Conservation (phyloP, 2,113 vertebrate genomes). For the Rostratula benghalensis region DNA sequence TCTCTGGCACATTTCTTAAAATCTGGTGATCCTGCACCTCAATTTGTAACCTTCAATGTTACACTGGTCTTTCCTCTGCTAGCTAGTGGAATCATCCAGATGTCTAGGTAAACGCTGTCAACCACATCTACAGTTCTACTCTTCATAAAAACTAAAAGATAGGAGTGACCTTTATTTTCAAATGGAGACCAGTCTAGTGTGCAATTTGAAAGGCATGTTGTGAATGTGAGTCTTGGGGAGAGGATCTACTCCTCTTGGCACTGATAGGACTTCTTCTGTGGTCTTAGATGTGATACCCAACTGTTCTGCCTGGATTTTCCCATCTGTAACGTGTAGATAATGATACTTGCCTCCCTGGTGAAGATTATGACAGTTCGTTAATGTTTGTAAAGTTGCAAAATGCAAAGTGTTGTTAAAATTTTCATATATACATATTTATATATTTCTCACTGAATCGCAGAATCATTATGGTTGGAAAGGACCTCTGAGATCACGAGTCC, state of each 20-base stretch:
- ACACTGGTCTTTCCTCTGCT: neutral
- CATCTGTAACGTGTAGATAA: neutral
- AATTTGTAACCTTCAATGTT: neutral
- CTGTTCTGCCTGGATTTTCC: neutral
- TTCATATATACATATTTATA: no score
- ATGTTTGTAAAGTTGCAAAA: neutral
- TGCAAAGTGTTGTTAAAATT: neutral
- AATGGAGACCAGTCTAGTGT: neutral
- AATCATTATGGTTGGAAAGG: no score
- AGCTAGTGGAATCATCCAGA: neutral
- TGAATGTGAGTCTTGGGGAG: neutral
- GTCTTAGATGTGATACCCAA: neutral
- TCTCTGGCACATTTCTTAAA: slow-evolving; percentile 26
- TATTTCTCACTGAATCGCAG: no score
- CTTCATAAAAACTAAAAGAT: neutral
- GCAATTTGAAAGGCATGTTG: neutral
- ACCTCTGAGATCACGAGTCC: no score
- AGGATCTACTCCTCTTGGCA: neutral
- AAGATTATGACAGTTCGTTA: neutral
- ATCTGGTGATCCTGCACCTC: slow-evolving; percentile 2
- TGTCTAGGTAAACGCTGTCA: neutral
- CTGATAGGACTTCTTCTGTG: neutral
- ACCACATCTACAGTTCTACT: neutral
- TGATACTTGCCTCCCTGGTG: neutral
- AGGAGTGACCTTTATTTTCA: neutral